These are phyloP conservation scores for Nannoperca australis DNA, from an alignment of 2,797 vertebrate genomes.

Conservation along the genomic window DNA sequence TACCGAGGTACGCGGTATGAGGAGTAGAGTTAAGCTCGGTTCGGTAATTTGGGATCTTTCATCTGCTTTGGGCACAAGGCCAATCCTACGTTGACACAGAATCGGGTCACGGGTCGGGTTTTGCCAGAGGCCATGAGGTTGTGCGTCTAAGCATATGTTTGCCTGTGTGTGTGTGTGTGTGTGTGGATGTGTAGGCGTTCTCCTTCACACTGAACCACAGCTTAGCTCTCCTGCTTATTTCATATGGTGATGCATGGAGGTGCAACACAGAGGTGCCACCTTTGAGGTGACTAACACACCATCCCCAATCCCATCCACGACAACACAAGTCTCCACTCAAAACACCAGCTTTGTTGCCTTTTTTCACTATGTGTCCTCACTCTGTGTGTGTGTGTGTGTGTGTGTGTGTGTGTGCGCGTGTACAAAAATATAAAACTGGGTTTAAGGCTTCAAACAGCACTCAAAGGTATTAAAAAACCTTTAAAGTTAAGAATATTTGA, in stretches of 20 bases:
- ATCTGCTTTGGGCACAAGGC: conserved; percentile 62
- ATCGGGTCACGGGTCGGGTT: conserved; percentile 58
- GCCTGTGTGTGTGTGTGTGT: not conserved
- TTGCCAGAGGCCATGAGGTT: conserved; percentile 61
- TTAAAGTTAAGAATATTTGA: not conserved
- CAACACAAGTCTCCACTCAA: conserved; percentile 48
- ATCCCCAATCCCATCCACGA: conserved; percentile 70
- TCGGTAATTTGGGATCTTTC: conserved; percentile 75
- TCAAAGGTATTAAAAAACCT: conserved; percentile 5
- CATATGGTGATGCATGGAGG: conserved; percentile 66
- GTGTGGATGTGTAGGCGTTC: conserved; percentile 59
- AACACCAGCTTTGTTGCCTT: conserved; percentile 42
- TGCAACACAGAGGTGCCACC: conserved; percentile 72
- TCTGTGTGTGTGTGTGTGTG: conserved; percentile 5
- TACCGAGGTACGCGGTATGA: conserved; percentile 46
- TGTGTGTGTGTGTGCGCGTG: not conserved
- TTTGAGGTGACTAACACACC: conserved; percentile 74
- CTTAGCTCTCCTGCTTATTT: conserved; percentile 67
- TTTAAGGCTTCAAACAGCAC: conserved; percentile 13
- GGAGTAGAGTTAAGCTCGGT: conserved; percentile 62
- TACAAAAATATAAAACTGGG: not conserved
- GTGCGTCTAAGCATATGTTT: conserved; percentile 28
- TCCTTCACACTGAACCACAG: conserved; percentile 62
- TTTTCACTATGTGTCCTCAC: conserved; percentile 14
- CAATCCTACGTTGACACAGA: conserved; percentile 55